These are phyloP conservation scores for Aphis craccivora DNA, from an alignment of 1,140 invertebrate species.

Conservation along the genomic window DNA sequence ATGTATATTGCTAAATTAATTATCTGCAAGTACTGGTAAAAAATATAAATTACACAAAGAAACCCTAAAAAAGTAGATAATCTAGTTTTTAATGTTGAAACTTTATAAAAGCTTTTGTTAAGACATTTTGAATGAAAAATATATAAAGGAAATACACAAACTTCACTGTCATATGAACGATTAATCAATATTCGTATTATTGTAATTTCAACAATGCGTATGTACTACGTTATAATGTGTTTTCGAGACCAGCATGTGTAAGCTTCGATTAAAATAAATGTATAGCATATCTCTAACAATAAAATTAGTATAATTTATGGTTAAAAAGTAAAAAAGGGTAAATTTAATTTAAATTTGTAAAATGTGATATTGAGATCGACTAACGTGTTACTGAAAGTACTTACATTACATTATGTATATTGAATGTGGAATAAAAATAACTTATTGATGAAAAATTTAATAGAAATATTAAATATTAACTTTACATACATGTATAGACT, in stretches of 20 bases:
- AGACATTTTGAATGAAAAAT: slow-evolving; percentile 1
- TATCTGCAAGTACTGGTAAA: background rate
- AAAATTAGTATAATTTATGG: background rate
- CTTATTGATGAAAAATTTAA: background rate
- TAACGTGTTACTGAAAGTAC: background rate
- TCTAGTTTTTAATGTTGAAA: slow-evolving; percentile 8
- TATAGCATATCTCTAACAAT: background rate
- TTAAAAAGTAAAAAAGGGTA: background rate
- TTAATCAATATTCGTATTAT: slow-evolving; percentile 29
- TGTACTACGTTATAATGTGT: background rate
- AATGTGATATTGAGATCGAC: background rate
- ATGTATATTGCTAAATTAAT: background rate
- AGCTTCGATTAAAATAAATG: background rate
- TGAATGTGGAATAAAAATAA: background rate
- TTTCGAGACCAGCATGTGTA: background rate
- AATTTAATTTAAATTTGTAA: background rate
- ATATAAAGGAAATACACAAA: background rate
- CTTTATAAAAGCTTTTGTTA: slow-evolving; percentile 9
- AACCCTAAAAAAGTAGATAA: background rate
- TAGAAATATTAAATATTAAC: background rate
- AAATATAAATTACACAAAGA: background rate
- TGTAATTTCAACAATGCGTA: slow-evolving; percentile 1
- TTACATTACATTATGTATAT: no score
- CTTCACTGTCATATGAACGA: background rate
- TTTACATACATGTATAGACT: background rate